phyloP scores from a whole-genome alignment of 2,888 invertebrate genomes.

The Nephrotoma appendiculata region DNA sequence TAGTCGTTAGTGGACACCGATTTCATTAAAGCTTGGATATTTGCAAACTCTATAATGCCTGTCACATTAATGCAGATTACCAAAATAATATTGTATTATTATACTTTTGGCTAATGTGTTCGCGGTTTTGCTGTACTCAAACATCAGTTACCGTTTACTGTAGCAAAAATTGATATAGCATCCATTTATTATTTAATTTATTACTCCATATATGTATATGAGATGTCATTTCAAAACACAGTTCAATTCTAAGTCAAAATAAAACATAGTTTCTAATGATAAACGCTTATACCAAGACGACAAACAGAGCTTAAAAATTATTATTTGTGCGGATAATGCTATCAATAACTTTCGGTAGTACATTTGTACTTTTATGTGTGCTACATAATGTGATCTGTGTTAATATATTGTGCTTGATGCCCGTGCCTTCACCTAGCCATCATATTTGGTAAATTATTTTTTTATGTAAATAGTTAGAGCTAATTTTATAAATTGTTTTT shows the following conservation, averaged over 20 bases:
- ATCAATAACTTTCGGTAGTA: not conserved
- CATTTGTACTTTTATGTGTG: not conserved
- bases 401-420: constrained; percentile 18
- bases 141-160: not conserved
- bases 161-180: not conserved
- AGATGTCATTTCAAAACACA: not conserved
- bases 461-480: not conserved
- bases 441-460: constrained; percentile 16
- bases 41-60: too few relatives aligned
- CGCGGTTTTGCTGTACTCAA: not conserved
- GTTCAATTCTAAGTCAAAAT: not conserved
- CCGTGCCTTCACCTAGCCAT: constrained; percentile 17
- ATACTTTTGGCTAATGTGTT: too few relatives aligned
- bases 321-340: not conserved
- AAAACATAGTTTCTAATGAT: not conserved
- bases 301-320: too few relatives aligned
- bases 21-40: too few relatives aligned
- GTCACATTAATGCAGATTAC: too few relatives aligned
- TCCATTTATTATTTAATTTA: not conserved
- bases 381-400: not conserved
- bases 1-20: too few relatives aligned
- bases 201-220: too few relatives aligned
- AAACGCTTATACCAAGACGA: too few relatives aligned
- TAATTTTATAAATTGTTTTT: not conserved
- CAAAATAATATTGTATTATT: too few relatives aligned